A percentile compares a stretch with the other conserved stretches of the same genome.
These are phyloP conservation scores for Oxytorus armatus DNA, from an alignment of 2,888 invertebrate genomes.

Conservation along the genomic window DNA sequence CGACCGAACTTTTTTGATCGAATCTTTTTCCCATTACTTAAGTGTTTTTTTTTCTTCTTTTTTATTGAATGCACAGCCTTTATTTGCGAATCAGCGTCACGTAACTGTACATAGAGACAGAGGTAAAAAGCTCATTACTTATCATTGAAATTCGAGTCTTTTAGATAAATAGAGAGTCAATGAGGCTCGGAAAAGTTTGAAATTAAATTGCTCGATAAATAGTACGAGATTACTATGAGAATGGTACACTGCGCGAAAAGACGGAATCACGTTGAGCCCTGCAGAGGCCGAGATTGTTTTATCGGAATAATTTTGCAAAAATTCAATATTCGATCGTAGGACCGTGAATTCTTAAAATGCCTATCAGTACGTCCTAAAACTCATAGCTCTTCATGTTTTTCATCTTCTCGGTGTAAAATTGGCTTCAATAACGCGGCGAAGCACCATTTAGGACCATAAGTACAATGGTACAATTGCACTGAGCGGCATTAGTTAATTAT, in stretches of 20 bases:
- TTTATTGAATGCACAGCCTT: conserved; percentile 70
- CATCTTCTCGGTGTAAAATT: conserved; percentile 50
- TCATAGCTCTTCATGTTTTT: not conserved
- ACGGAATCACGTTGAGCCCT: no score
- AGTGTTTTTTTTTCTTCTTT: conserved; percentile 20
- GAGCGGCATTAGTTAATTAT: conserved; percentile 30
- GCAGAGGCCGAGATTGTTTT: not conserved
- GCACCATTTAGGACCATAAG: conserved; percentile 20
- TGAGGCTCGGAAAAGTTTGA: not conserved
- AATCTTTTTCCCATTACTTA: conserved; percentile 5
- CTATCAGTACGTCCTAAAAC: not conserved
- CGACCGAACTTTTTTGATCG: conserved; percentile 30
- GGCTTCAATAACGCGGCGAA: conserved; percentile 28
- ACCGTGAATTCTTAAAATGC: conserved; percentile 1
- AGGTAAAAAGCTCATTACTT: conserved; percentile 51
- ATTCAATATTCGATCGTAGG: not conserved
- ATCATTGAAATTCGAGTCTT: conserved; percentile 19
- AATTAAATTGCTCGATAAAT: no score
- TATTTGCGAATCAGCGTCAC: conserved; percentile 62
- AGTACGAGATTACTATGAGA: no score
- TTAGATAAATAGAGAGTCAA: not conserved
- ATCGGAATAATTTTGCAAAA: not conserved
- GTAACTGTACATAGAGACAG: conserved; percentile 38
- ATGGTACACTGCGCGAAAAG: no score
- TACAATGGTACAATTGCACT: conserved; percentile 25